Evolutionary conservation across 1,140 invertebrate species (phyloP).

Genomic region (Neodiprion virginianus): DNA sequence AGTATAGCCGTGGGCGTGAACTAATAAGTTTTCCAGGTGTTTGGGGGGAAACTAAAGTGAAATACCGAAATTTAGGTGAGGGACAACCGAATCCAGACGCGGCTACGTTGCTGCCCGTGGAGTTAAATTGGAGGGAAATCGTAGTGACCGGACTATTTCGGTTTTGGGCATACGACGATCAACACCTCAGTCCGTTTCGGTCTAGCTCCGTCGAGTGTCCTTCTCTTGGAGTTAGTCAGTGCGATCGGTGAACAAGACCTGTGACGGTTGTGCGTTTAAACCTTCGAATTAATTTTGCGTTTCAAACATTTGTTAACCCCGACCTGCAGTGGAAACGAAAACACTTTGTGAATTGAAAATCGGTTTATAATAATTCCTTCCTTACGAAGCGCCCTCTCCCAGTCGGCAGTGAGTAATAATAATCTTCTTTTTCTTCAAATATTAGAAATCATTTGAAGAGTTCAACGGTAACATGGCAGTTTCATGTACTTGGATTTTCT

Average conservation of each 20-base stretch:
- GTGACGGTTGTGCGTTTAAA: conserved; percentile 16
- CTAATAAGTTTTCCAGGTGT: not conserved
- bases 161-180: conserved; percentile 34
- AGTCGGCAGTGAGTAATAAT: not conserved
- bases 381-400: not conserved
- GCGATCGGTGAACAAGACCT: conserved; percentile 13
- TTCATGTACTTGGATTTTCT: too few species aligned
- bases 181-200: conserved; percentile 22
- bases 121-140: conserved; percentile 43
- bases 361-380: not conserved
- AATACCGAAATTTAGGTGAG: conserved; percentile 4
- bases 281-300: not conserved
- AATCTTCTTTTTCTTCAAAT: too few species aligned
- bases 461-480: too few species aligned
- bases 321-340: not conserved
- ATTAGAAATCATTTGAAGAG: too few species aligned
- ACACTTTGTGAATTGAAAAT: not conserved
- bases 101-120: conserved; percentile 21
- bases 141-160: conserved; percentile 43
- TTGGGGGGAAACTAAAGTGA: not conserved
- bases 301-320: not conserved
- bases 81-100: not conserved
- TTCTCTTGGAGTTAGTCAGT: not conserved
- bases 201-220: too few species aligned
- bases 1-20: not conserved